Conservation (phyloP, 2,113 vertebrate genomes). For the Cairina moschata region DNA sequence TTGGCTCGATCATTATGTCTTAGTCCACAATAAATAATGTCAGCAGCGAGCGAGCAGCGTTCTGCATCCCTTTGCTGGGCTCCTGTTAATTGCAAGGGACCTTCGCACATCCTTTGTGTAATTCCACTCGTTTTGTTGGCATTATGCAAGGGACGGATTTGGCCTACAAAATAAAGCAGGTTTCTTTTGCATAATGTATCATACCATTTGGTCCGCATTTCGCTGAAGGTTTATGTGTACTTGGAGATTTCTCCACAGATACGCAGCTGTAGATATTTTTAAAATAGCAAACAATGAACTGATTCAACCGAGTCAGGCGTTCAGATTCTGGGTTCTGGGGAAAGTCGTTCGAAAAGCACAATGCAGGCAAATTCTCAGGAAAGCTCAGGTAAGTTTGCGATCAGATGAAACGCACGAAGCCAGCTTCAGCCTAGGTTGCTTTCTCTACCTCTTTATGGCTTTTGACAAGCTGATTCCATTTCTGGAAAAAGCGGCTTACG, state of each 20-base stretch:
- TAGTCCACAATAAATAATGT: conserved; percentile 33
- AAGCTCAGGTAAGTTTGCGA: conserved; percentile 8
- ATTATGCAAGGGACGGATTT: conserved; percentile 2
- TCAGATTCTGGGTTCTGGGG: neutral
- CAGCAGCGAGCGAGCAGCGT: neutral
- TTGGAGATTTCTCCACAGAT: conserved; percentile 44
- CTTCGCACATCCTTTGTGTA: conserved; percentile 35
- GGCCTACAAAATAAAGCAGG: conserved; percentile 52
- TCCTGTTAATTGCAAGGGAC: conserved; percentile 8
- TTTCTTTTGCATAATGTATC: conserved; percentile 65
- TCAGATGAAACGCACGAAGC: neutral
- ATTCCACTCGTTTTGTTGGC: conserved; percentile 47
- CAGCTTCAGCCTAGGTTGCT: neutral
- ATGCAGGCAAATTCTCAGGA: neutral
- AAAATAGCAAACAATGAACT: conserved; percentile 42
- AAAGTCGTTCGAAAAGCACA: neutral
- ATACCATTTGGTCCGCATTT: conserved; percentile 63
- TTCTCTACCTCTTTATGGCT: conserved; percentile 5
- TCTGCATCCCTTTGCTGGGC: neutral
- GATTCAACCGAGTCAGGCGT: conserved; percentile 33
- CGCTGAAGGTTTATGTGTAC: conserved; percentile 46
- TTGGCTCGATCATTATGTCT: neutral
- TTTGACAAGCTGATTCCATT: conserved; percentile 35
- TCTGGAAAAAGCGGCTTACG: conserved; percentile 37
- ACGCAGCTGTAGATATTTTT: conserved; percentile 47